Evolutionary conservation across 2,797 vertebrate species (phyloP).

Genomic region (Xenopus petersii): DNA sequence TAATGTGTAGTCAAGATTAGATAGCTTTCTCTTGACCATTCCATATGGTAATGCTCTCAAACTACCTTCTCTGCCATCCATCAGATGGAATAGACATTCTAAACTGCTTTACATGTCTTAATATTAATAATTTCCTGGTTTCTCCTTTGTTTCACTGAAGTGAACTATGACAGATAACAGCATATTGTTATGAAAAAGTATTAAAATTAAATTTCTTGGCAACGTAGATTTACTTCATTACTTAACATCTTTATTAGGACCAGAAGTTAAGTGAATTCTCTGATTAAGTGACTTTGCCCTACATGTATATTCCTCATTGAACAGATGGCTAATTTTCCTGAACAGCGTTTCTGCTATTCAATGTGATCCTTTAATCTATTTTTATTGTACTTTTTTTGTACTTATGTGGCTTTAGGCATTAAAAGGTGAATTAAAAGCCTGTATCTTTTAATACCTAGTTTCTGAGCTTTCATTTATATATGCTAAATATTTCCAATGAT

Average conservation of each 20-base stretch:
- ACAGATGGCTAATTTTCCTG: slow-evolving; percentile 46
- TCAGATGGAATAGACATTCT: background rate
- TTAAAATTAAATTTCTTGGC: slow-evolving; percentile 13
- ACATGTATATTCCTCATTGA: slow-evolving; percentile 32
- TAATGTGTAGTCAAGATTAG: background rate
- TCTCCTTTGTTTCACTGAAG: background rate
- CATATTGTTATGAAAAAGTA: slow-evolving; percentile 8
- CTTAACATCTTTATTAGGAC: slow-evolving; percentile 35
- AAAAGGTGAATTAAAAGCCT: slow-evolving; percentile 38
- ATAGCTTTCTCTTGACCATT: background rate
- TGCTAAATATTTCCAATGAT: slow-evolving; percentile 38
- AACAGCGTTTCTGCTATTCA: slow-evolving; percentile 37
- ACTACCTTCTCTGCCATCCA: background rate
- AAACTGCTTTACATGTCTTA: background rate
- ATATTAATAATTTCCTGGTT: background rate
- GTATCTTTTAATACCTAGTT: slow-evolving; percentile 35
- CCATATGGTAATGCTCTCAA: background rate
- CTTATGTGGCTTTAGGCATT: slow-evolving; percentile 16
- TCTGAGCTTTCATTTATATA: slow-evolving; percentile 38
- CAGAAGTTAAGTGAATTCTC: slow-evolving; percentile 25
- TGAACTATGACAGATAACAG: background rate
- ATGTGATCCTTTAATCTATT: slow-evolving; percentile 45
- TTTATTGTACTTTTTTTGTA: slow-evolving; percentile 43
- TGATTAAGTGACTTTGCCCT: slow-evolving; percentile 30
- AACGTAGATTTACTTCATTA: slow-evolving; percentile 31